Conservation (phyloP, 2,888 invertebrate species). For the Oscheius onirici region DNA sequence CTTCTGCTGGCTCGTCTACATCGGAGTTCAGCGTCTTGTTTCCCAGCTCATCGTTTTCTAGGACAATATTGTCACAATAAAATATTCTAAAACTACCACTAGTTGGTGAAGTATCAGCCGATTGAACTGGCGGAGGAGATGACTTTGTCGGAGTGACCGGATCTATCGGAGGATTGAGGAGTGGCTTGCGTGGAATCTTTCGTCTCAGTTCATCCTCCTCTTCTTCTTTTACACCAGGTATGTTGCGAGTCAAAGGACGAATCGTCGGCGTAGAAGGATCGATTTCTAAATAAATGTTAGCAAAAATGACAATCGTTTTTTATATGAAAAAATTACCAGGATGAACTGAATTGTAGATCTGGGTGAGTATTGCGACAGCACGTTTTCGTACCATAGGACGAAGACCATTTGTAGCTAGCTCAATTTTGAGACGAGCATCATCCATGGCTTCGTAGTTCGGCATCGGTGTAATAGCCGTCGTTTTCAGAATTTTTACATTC, state of each 20-base stretch:
- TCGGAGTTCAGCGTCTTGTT: conserved; percentile 52
- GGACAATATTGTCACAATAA: background rate
- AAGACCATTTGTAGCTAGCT: conserved; percentile 56
- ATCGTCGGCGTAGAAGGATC: conserved; percentile 46
- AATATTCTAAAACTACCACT: conserved; percentile 5
- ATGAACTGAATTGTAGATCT: conserved; percentile 63
- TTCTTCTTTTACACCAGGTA: background rate
- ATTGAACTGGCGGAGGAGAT: background rate
- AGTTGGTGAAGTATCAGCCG: background rate
- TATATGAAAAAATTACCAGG: conserved; percentile 40
- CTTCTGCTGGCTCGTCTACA: conserved; percentile 39
- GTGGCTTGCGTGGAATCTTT: conserved; percentile 1
- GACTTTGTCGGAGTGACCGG: background rate
- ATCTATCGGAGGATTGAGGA: background rate
- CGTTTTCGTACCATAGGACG: conserved; percentile 61
- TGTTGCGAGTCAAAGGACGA: conserved; percentile 31
- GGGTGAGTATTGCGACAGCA: conserved; percentile 56
- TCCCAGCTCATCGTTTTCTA: conserved; percentile 34
- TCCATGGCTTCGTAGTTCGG: conserved; percentile 56
- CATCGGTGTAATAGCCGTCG: conserved; percentile 60
- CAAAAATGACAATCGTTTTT: background rate
- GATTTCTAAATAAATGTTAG: conserved; percentile 30
- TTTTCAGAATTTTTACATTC: conserved; percentile 59
- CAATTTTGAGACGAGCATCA: conserved; percentile 56
- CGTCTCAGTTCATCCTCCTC: background rate